Evolutionary conservation across 2,797 vertebrate species (phyloP).

Genomic region (Glyptemys insculpta): DNA sequence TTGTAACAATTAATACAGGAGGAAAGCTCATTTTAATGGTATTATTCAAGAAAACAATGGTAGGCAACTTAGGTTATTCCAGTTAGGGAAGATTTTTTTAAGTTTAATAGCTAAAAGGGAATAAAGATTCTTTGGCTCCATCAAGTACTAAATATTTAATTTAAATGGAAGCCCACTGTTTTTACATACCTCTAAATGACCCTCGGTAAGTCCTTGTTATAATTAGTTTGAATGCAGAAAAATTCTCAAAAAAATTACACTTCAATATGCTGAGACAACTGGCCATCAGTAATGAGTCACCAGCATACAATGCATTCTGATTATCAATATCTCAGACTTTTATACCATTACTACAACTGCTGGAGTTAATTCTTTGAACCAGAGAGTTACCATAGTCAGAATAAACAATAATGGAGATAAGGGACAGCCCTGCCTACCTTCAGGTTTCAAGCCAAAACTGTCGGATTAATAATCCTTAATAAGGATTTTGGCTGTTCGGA

Average conservation of each 20-base stretch:
- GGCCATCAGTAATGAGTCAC: not conserved
- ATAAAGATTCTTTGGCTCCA: not conserved
- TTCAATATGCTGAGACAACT: not conserved
- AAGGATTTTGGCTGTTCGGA: slow-evolving; percentile 25
- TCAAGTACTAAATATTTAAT: not conserved
- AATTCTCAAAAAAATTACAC: rapidly evolving
- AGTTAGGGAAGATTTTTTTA: not conserved
- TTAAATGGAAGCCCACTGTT: not conserved
- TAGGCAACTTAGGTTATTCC: not conserved
- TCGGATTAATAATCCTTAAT: slow-evolving; percentile 45
- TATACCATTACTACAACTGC: not conserved
- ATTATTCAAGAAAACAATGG: not conserved
- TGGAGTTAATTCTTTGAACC: not conserved
- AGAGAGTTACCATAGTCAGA: not conserved
- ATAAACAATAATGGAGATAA: not conserved
- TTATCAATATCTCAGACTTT: not conserved
- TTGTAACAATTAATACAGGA: not conserved
- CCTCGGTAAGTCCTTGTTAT: not conserved
- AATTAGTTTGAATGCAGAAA: not conserved
- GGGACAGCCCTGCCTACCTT: not conserved
- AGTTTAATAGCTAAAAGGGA: not conserved
- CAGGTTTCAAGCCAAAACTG: slow-evolving; percentile 34
- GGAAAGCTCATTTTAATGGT: not conserved
- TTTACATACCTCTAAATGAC: not conserved
- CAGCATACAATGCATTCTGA: not conserved